phyloP scores from a whole-genome alignment of 1,140 invertebrate genomes.

The Lepidotrigona ventralis region DNA sequence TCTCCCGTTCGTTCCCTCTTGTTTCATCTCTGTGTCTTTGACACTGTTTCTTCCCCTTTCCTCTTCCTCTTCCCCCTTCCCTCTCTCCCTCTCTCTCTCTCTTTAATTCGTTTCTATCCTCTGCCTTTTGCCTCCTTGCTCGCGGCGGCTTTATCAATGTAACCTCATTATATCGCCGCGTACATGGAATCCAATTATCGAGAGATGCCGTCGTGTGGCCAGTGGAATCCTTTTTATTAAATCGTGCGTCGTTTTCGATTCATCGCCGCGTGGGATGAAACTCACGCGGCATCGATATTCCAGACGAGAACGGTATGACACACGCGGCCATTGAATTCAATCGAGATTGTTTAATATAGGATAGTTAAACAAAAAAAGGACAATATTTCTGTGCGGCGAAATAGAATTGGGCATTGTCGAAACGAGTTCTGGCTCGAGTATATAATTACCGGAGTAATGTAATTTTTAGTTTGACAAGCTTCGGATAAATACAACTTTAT shows the following conservation, averaged over 20 bases:
- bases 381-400: no score
- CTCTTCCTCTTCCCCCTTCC: background rate
- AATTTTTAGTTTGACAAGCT: no score
- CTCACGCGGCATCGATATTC: background rate
- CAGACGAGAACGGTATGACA: no score
- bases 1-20: background rate
- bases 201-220: constrained; percentile 45
- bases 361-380: background rate
- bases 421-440: background rate
- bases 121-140: constrained; percentile 34
- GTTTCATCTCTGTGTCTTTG: background rate
- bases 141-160: constrained; percentile 66
- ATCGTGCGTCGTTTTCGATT: constrained; percentile 47
- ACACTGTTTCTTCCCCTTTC: background rate
- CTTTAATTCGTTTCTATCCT: constrained; percentile 7
- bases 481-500: no score
- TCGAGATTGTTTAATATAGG: background rate
- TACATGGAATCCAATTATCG: constrained; percentile 69
- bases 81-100: background rate
- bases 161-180: constrained; percentile 65
- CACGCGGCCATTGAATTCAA: background rate
- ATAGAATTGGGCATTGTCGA: background rate
- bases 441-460: no score
- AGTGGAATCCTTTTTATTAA: constrained; percentile 67
- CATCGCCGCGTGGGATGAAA: background rate